Evolutionary conservation across 2,113 vertebrate genomes (phyloP), one percentile per base, ranked within the genome.

Genomic region (Mormyrus iriodes): DNA sequence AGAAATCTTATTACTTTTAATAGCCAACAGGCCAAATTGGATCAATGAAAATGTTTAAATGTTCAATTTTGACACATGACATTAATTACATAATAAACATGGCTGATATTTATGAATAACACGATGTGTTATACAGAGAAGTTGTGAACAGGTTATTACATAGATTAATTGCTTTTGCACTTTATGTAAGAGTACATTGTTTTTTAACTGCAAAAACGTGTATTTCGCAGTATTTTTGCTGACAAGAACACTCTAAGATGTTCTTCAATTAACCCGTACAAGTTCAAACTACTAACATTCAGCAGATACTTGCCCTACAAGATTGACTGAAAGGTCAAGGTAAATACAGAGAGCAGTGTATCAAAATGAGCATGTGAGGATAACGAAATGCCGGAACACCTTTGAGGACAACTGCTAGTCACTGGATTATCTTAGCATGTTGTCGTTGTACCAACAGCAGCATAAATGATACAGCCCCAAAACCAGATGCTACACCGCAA

Each of bases 51-150:
- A 90, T 92, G 91, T 58, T 52, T 73, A 88, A 85, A 79, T 91
- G 91, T 93, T 90, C 91, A 92, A 92, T 90, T 88, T 89, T 91
- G 86, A 87, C 92, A 89, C 44, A 87, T 55, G n/a, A 27, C 90
- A 89, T 91, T 88, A 93, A 95, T 94, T 93, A 94, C 93, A 91
- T 91, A 93, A 93, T 94, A 92, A 95, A 88, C 89, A 88, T 3
- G 39, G 89, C 90, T 89, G 86, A 92, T 87, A 93, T 91, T 91
- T 92, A 95, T 92, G 92, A 90, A 83, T 58, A 86, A 73, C 86
- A n/a, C 10, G 53, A 89, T 44, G 17, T 61, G 53, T 39, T 58
- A 35, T 55, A 21, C 58, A 49, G 46, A 85, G 39, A 46, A 3
- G 27, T 73, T 86, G 69, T 88, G n/a, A 88, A 58, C 52, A 88